Evolutionary conservation across 1,140 invertebrate genomes (phyloP), one percentile per base, ranked within the genome.

Genomic region (Hetaerina americana): DNA sequence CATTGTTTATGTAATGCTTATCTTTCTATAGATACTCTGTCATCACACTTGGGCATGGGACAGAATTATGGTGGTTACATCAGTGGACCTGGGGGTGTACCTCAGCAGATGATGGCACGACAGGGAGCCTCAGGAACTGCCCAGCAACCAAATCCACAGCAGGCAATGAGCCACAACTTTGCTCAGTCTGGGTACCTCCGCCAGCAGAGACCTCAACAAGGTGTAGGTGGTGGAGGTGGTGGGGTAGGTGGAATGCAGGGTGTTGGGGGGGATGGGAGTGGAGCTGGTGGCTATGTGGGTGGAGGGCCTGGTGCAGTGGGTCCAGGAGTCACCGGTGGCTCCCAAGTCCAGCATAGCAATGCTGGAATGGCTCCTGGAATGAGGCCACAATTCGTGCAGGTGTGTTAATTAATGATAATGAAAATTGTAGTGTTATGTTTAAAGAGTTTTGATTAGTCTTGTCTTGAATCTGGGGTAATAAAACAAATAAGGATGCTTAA

Each of bases 31-130:
- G 40, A 57, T 1, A 57, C 15, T 57, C 40, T 57, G 15, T 18
- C 15, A 18, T 57, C 40, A 3, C 40, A 57, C 68, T 12, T 27
- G 76, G 77, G 74, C 57, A 77, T 78, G 74, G 75, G 73, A 69
- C 77, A 76, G 73, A 77, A 75, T 68, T 78, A 77, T 72, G 73
- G 72, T 22, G 74, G 74, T 66, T 74, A 75, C 68, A 73, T 67
- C n/a, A 72, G 70, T 72, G 75, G 72, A 68, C 74, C 72, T 73
- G 66, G 68, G 25, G 74, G 27, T n/a, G 68, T 69, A 28, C 73
- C 75, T 66, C 72, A 73, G 10, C 71, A 57, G 29, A 74, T 77
- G 70, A 72, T 73, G 31, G 71, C 18, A 5, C 15, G 40, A 12
- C 40, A 57, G 40, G 22, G 22, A 18, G 10, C 40, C 40, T 57